Evolutionary conservation across 1,140 invertebrate genomes (phyloP).

Genomic region (Lordiphosa clarofinis): DNA sequence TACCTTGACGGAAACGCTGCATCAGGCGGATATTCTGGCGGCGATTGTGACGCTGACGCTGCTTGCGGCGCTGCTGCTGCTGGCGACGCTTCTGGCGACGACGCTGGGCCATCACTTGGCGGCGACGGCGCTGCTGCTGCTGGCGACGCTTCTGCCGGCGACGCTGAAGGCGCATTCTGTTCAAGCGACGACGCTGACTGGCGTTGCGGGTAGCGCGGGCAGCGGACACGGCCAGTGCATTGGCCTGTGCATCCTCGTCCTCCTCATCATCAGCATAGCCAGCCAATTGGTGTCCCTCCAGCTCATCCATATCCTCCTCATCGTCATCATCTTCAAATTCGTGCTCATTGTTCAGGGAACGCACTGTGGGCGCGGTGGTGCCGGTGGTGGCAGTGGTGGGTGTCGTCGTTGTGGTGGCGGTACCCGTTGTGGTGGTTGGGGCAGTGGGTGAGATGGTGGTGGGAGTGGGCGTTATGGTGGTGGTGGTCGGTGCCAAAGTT

Average conservation of each 20-base stretch:
- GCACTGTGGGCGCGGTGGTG: too few relatives aligned
- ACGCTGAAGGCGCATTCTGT: slow-evolving; percentile 23
- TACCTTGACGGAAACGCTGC: slow-evolving; percentile 45
- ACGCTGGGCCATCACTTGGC: slow-evolving; percentile 31
- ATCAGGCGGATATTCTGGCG: slow-evolving; percentile 38
- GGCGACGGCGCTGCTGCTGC: slow-evolving; percentile 45
- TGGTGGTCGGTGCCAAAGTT: slow-evolving; percentile 19
- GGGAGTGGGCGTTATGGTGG: background rate
- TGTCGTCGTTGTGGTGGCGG: slow-evolving; percentile 9
- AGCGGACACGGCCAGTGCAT: slow-evolving; percentile 1
- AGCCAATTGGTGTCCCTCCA: slow-evolving; percentile 1
- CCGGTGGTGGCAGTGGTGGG: too few relatives aligned
- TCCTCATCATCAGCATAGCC: slow-evolving; percentile 7
- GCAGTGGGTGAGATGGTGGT: slow-evolving; percentile 4
- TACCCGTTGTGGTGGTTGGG: slow-evolving; percentile 20
- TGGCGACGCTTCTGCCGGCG: slow-evolving; percentile 45
- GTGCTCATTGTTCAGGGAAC: slow-evolving; percentile 24
- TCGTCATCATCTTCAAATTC: slow-evolving; percentile 18
- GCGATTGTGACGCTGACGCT: slow-evolving; percentile 42
- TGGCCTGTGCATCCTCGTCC: slow-evolving; percentile 2
- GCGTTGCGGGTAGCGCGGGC: slow-evolving; percentile 14
- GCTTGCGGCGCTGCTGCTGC: slow-evolving; percentile 40
- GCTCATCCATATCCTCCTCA: background rate
- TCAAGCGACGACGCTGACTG: slow-evolving; percentile 30
- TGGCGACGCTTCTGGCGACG: slow-evolving; percentile 39